Base-by-base conservation (phyloP, 2,797 vertebrate genomes). In the Sebastes cheni region DNA sequence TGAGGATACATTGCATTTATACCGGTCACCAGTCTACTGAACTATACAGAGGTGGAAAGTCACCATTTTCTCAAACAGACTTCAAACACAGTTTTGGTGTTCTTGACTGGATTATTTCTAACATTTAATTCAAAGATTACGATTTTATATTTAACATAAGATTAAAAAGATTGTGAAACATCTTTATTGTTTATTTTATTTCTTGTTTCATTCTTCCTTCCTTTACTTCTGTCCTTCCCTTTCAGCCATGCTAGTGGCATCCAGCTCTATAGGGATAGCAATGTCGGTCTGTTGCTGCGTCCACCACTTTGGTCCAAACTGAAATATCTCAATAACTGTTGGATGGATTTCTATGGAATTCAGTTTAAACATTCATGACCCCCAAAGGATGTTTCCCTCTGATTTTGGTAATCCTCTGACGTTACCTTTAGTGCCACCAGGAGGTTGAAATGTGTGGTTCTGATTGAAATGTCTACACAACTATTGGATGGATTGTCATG, bases 211-310 rank as follows among this genome's bases (percentile, higher is more conserved):
- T 50, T 50, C 46, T 20, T 50, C 18, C 46, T 18, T 50, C 16
- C 7, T 18, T 50, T 50, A 50, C 46, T 20, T 20, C 46, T 50
- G 18, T 20, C 7, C 46, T 50, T 50, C 18, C 7, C 7, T 50
- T 50, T 50, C 46, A 50, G 46, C 3, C 18, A 50, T 50, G 42
- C 14, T 46, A 50, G 0, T 46, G 0, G 42, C 42, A 46, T 0
- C 16, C 42, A 46, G 6, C 16, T 46, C 16, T 46, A 10, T 34
- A 16, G 42, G 42, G 42, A 16, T 46, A 0, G 0, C 46, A 52
- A 52, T 52, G 46, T n/a, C 8, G 46, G 20, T 52, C 46, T 52
- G 46, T 1, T 50, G 39, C 14, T 42, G 42, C 42, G 14, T 46
- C 42, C 42, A 18, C 42, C 14, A 7, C 42, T 46, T 52, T 52